Conservation (phyloP, 2,113 vertebrate genomes). For the Entosphenus tridentatus region DNA sequence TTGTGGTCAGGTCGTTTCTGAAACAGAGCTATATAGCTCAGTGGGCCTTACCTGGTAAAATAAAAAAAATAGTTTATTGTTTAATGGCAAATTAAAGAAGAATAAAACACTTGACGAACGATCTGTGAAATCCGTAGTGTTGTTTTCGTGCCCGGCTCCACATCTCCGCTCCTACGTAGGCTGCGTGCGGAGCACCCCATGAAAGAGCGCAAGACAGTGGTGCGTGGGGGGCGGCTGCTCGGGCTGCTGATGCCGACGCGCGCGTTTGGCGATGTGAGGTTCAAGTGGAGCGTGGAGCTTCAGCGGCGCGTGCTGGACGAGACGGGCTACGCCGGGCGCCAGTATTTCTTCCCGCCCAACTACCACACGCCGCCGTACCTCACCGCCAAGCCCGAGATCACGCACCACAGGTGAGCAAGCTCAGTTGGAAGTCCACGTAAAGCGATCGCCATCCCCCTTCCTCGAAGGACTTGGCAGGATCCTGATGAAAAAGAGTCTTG, state of each 20-base stretch:
- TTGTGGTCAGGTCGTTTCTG: no score
- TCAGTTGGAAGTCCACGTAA: no score
- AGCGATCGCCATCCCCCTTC: no score
- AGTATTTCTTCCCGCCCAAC: constrained; percentile 25
- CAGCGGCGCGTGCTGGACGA: constrained; percentile 50
- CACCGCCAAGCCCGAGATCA: constrained; percentile 44
- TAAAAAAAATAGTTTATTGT: no score
- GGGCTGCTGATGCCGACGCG: constrained; percentile 74
- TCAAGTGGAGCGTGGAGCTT: constrained; percentile 74
- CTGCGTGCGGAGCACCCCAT: constrained; percentile 44
- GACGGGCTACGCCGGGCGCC: constrained; percentile 33
- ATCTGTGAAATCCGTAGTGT: no score
- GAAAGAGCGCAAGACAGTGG: constrained; percentile 41
- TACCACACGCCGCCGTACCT: constrained; percentile 71
- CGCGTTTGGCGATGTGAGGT: constrained; percentile 61
- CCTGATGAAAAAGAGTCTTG: no score
- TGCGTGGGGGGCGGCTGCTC: constrained; percentile 51
- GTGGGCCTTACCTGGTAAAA: no score
- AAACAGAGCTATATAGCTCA: no score
- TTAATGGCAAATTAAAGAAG: no score
- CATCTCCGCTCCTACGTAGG: constrained; percentile 6
- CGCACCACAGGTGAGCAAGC: constrained; percentile 9
- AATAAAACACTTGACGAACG: no score
- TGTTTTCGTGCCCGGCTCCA: no score
- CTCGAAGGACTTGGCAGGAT: no score